phyloP scores from a whole-genome alignment of 2,888 invertebrate species.

The Cheilosia pagana region DNA sequence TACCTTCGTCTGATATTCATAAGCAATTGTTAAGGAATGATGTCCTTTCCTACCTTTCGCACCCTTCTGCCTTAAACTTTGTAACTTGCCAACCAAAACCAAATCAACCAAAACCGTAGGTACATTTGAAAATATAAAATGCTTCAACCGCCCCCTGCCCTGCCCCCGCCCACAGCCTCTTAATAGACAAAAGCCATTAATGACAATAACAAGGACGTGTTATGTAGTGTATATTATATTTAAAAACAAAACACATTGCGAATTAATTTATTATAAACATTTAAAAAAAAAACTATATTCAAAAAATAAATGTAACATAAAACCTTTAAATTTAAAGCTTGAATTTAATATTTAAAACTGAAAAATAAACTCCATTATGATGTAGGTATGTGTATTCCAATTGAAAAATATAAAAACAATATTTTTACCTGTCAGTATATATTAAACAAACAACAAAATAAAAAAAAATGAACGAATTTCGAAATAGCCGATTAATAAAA shows the following conservation, averaged over 20 bases:
- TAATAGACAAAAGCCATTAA: conserved; percentile 65
- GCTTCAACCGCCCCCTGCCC: conserved; percentile 9
- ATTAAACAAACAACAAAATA: conserved; percentile 32
- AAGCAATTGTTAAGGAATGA: not conserved
- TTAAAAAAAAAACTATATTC: conserved; percentile 38
- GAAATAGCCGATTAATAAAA: conserved; percentile 55
- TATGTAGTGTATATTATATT: conserved; percentile 59
- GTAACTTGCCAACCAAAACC: not conserved
- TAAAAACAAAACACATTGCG: conserved; percentile 30
- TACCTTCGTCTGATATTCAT: too few species aligned
- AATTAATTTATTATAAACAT: conserved; percentile 46
- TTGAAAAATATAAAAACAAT: conserved; percentile 49
- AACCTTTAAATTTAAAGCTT: conserved; percentile 67
- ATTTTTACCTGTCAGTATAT: conserved; percentile 69
- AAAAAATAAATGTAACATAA: conserved; percentile 74
- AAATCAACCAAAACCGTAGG: conserved; percentile 8
- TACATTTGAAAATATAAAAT: conserved; percentile 10
- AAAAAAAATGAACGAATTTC: conserved; percentile 57
- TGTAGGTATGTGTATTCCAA: conserved; percentile 63
- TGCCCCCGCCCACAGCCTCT: conserved; percentile 39
- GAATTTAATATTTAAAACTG: conserved; percentile 25
- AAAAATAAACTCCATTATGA: conserved; percentile 73
- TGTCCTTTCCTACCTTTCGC: not conserved
- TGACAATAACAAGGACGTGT: conserved; percentile 69
- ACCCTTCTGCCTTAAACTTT: not conserved